Conservation (phyloP, 2,113 vertebrate species). For the Danionella cerebrum region DNA sequence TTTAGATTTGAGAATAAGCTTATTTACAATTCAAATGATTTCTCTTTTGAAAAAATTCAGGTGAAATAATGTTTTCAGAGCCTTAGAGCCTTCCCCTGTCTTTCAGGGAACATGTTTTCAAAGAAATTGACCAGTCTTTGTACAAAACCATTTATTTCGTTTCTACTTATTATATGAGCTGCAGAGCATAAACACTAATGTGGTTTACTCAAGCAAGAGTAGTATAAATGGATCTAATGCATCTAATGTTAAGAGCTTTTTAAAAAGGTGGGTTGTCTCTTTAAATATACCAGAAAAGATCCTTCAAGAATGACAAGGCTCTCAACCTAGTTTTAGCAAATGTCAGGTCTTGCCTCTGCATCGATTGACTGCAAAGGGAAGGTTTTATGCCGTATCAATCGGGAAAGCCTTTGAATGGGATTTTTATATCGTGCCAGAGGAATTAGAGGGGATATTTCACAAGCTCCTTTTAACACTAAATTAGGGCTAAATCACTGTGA, state of each 20-base stretch:
- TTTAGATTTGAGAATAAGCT: no score
- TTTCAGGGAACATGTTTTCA: neutral
- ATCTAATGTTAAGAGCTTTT: slow-evolving; percentile 8
- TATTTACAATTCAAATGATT: no score
- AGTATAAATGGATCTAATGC: neutral
- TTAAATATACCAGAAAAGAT: neutral
- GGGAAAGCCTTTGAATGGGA: neutral
- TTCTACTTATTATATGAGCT: neutral
- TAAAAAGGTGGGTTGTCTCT: slow-evolving; percentile 1
- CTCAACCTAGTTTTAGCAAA: slow-evolving; percentile 1
- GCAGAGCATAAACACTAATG: neutral
- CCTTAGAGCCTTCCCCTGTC: neutral
- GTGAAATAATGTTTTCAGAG: neutral
- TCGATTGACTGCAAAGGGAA: neutral
- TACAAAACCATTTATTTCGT: no score
- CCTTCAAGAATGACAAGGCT: neutral
- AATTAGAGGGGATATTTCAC: slow-evolving; percentile 21
- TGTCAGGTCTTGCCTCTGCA: slow-evolving; percentile 7
- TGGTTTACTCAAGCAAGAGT: neutral
- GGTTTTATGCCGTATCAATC: neutral
- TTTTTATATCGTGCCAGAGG: slow-evolving; percentile 18
- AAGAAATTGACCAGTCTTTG: neutral
- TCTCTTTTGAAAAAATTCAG: neutral
- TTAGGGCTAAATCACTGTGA: slow-evolving; percentile 26
- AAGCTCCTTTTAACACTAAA: slow-evolving; percentile 10